A percentile compares a stretch with the other conserved stretches of the same genome.
Conservation (phyloP, 1,140 invertebrate species). For the Apis dorsata region DNA sequence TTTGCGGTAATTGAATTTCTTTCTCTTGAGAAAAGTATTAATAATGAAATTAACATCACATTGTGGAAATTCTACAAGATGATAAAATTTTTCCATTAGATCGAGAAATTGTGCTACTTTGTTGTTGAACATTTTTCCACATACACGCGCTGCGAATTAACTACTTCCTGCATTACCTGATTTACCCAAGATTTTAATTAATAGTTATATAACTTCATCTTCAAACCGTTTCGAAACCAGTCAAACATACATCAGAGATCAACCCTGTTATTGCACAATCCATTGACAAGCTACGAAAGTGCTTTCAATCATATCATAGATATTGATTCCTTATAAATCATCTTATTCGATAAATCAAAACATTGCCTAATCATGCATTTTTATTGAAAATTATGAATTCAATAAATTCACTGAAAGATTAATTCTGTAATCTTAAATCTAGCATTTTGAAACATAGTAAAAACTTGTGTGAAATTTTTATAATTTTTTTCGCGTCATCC, state of each 20-base stretch:
- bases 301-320: too few species aligned
- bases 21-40: not conserved
- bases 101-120: not conserved
- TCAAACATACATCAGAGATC: not conserved
- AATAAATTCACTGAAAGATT: too few species aligned
- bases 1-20: not conserved
- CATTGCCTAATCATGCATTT: too few species aligned
- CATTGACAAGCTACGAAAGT: too few species aligned
- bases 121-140: not conserved
- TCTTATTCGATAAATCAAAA: too few species aligned
- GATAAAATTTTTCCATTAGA: not conserved
- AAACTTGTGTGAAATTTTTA: too few species aligned
- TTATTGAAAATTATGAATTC: too few species aligned
- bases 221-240: not conserved
- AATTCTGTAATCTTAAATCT: too few species aligned
- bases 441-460: too few species aligned
- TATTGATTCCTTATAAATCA: too few species aligned
- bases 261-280: not conserved
- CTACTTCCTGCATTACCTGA: conserved; percentile 2
- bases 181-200: conserved; percentile 2
- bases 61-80: not conserved
- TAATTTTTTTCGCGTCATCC: too few species aligned
- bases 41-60: not conserved
- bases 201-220: not conserved
- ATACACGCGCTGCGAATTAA: not conserved